Evolutionary conservation across 2,888 invertebrate genomes (phyloP).

Genomic region (Orgyia antiqua): DNA sequence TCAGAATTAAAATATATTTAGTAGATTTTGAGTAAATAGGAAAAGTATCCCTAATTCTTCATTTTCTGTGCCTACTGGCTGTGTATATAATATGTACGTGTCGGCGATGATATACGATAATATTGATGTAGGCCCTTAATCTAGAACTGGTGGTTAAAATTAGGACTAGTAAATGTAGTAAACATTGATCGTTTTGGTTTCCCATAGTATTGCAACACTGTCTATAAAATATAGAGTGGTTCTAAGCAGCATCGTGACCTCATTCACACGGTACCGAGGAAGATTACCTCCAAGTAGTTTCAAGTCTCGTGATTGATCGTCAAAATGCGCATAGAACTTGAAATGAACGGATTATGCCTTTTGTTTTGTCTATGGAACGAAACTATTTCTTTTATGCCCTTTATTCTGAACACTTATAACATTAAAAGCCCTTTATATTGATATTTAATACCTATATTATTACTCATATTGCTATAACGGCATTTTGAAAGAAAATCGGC

Average conservation of each 20-base stretch:
- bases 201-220: conserved; percentile 57
- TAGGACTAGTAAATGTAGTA: conserved; percentile 23
- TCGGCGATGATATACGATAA: no score
- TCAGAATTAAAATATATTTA: no score
- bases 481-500: no score
- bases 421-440: background rate
- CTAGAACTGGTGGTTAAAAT: no score
- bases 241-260: conserved; percentile 49
- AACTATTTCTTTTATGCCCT: conserved; percentile 3
- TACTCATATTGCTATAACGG: no score
- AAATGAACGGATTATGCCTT: conserved; percentile 56
- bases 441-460: no score
- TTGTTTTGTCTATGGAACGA: conserved; percentile 23
- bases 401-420: background rate
- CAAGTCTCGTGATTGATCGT: conserved; percentile 65
- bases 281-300: conserved; percentile 59
- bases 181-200: conserved; percentile 34
- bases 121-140: no score
- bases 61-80: no score
- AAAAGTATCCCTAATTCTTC: no score
- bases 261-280: conserved; percentile 63
- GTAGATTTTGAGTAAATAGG: no score
- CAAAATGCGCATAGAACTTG: conserved; percentile 45
- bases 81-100: no score
- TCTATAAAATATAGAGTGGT: conserved; percentile 58